Evolutionary conservation across 37 sponge, comb jelly and placozoan species (phyloP).

Genomic region (Axinella damicornis): DNA sequence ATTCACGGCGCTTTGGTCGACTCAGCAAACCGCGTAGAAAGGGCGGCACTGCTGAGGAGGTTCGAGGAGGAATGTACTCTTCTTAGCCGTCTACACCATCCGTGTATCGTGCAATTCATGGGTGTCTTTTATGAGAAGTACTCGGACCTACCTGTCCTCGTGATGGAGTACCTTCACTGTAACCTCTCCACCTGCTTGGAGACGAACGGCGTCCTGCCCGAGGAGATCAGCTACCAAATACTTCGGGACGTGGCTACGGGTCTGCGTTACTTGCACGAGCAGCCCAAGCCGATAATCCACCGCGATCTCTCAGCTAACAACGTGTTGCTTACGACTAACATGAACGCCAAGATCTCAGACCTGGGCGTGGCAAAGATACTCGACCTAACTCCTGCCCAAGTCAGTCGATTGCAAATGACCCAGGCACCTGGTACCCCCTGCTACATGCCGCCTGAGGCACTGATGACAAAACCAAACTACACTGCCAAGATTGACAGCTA

Average conservation of each 20-base stretch:
- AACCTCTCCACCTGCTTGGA: background rate
- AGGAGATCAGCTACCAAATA: slow-evolving; percentile 2
- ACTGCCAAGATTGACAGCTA: slow-evolving; percentile 14
- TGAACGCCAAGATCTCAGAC: slow-evolving; percentile 40
- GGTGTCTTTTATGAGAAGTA: background rate
- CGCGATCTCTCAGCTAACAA: slow-evolving; percentile 39
- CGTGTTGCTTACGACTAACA: background rate
- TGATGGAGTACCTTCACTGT: slow-evolving; percentile 14
- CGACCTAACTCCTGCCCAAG: slow-evolving; percentile 3
- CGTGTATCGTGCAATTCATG: slow-evolving; percentile 12
- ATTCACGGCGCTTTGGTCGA: too few relatives aligned
- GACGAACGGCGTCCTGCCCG: background rate
- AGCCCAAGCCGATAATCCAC: slow-evolving; percentile 15
- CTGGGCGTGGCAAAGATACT: background rate
- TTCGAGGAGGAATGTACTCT: background rate
- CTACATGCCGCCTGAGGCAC: slow-evolving; percentile 50
- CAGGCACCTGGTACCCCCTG: slow-evolving; percentile 3
- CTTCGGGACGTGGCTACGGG: slow-evolving; percentile 27
- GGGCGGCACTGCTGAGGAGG: background rate
- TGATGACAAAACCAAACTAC: background rate
- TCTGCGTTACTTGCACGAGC: slow-evolving; percentile 29
- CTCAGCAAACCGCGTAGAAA: too few relatives aligned
- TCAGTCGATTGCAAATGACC: background rate
- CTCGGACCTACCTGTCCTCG: background rate
- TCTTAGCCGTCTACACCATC: background rate